Evolutionary conservation across 2,797 vertebrate species (phyloP), one percentile per base, ranked within the genome.

Genomic region (Ctenosaura bakeri): DNA sequence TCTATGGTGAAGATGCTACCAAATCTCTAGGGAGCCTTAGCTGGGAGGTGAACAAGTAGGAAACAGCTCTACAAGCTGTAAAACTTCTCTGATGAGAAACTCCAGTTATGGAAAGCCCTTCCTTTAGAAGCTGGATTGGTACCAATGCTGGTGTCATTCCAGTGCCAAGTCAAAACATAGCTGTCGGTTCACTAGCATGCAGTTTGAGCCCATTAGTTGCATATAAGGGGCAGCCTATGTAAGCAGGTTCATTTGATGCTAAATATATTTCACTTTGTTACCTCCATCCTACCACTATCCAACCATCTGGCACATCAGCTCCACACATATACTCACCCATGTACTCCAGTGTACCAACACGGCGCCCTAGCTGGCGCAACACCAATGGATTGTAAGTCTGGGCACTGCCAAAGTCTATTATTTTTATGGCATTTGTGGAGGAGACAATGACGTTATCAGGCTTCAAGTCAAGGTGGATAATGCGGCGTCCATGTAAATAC

Each of bases 381-480:
- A 99, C 98, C 1, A 98, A 98, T 10, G 99, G 99, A 93, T 98
- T 99, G 95, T 99, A 99, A 56, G 95, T 98, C 96, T 99, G 99
- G 88, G 99, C 98, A 0, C 98, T 98, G 94, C 99, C 99, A 0
- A 99, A 99, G 96, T 99, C 99, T 0, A 99, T 98, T 81, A 99
- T 99, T 97, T 99, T 99, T 93, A 99, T 97, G 59, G 97, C 94
- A 0, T 99, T 99, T 97, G 98, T 98, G 94, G 98, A 96, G 0
- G 98, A 98, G 96, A 99, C 94, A 0, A 99, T 96, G 83, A 99
- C 84, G 90, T 99, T 99, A 94, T 99, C 99, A 0, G 99, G 98
- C 94, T 99, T 99, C 95, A 99, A 98, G 96, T 99, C 99, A 12
- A 99, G 97, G 94, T 99, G 99, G 78, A 99, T 97, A 26, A 99